Evolutionary conservation across 2,113 vertebrate species (phyloP).

Genomic region (Salvator merianae): DNA sequence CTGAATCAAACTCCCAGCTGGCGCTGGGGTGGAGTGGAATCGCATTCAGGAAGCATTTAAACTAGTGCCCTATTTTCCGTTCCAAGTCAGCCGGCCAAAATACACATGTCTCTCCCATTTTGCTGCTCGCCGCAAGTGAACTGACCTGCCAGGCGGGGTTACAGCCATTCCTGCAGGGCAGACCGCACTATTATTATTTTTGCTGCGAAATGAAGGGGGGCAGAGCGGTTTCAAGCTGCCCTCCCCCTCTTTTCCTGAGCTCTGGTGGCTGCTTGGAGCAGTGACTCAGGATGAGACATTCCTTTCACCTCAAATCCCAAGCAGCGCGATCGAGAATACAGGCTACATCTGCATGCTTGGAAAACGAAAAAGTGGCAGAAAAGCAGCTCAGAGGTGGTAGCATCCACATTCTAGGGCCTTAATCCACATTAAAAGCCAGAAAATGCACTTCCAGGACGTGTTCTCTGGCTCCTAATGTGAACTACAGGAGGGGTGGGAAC

Average conservation of each 20-base stretch:
- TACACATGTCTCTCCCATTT: not conserved
- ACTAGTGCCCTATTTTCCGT: not conserved
- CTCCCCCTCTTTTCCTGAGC: not conserved
- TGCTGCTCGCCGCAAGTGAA: not conserved
- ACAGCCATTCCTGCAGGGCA: not conserved
- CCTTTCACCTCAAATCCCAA: no score
- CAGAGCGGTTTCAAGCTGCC: not conserved
- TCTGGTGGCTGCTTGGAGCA: no score
- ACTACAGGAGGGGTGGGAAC: no score
- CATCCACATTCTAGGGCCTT: no score
- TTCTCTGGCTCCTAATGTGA: no score
- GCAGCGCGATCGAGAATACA: no score
- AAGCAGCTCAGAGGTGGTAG: no score
- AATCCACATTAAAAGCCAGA: no score
- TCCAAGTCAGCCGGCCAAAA: slow-evolving; percentile 11
- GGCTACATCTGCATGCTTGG: no score
- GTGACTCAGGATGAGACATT: not conserved
- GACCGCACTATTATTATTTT: not conserved
- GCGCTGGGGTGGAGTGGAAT: not conserved
- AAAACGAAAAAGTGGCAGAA: no score
- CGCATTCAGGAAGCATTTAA: not conserved
- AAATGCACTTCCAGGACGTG: no score
- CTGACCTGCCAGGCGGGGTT: not conserved
- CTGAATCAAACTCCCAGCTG: not conserved
- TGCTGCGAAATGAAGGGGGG: not conserved